Percentiles rank a stretch among this genome's conserved stretches.
phyloP scores from a whole-genome alignment of 2,888 invertebrate species.

The Ormyrus thymus region DNA sequence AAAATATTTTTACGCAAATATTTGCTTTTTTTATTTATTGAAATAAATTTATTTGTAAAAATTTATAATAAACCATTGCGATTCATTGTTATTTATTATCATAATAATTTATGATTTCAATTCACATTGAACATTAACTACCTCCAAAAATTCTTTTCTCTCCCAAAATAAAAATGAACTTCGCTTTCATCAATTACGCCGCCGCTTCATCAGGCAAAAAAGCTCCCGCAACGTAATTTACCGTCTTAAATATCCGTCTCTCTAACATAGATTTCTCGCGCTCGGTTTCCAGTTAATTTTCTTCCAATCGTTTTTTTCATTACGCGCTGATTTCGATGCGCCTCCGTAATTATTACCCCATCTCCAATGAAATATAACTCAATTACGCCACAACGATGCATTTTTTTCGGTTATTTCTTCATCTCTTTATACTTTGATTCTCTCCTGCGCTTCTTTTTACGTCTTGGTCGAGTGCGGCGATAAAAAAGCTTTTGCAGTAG shows the following conservation, averaged over 20 bases:
- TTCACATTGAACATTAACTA: too few relatives aligned
- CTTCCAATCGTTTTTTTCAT: conserved; percentile 26
- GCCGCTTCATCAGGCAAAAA: background rate
- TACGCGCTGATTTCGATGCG: conserved; percentile 20
- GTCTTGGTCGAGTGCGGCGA: conserved; percentile 30
- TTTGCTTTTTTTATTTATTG: too few relatives aligned
- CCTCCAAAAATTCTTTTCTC: too few relatives aligned
- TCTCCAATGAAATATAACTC: background rate
- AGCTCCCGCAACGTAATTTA: background rate
- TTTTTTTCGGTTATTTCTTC: too few relatives aligned
- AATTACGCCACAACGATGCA: too few relatives aligned
- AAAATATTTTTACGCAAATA: too few relatives aligned
- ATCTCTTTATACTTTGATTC: background rate
- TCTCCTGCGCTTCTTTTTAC: conserved; percentile 26
- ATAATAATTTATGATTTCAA: too few relatives aligned
- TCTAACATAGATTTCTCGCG: background rate
- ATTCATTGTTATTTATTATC: too few relatives aligned
- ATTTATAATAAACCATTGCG: too few relatives aligned
- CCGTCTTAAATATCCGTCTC: conserved; percentile 8
- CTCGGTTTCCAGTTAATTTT: conserved; percentile 25
- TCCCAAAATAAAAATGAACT: too few relatives aligned
- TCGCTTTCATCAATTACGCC: too few relatives aligned
- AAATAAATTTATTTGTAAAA: too few relatives aligned
- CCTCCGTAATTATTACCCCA: conserved; percentile 3
- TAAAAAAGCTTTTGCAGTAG: conserved; percentile 49